Evolutionary conservation across 2,888 invertebrate species (phyloP), one percentile per base, ranked within the genome.

Genomic region (Lycophotia porphyrea): DNA sequence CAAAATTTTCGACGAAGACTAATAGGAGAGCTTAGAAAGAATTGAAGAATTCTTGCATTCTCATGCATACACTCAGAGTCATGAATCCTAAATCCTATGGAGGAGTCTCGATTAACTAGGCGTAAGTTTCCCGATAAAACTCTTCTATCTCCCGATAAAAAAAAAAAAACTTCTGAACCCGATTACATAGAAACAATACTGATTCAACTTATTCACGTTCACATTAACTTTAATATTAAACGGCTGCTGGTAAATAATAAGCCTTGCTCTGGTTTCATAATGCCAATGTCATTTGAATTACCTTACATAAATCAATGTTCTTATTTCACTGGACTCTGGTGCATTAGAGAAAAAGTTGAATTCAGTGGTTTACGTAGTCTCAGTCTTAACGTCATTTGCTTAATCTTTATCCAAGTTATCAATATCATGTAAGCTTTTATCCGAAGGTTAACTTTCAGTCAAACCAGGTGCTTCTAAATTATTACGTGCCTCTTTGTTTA

Each of bases 221-320:
- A 91, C 90, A 90, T 69, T 89, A 88, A 82, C 85, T 82, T 87
- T 87, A 88, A 63, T 77, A 80, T 74, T 68, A 78, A 80, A 72
- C 69, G 74, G 63, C 72, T 66, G 77, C 80, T 90, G 88, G 78
- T 86, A 90, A 90, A 89, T 89, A 90, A 90, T 87, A 88, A 91
- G 88, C 92, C 93, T 94, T 91, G 94, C 81, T 93, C 93, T 90
- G 91, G 91, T 92, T 94, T 92, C 93, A 93, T 94, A 93, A 94
- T 92, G 78, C 78, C 75, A 84, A 81, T 85, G 81, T 82, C 72
- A 91, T 93, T 93, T 92, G 89, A 92, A 93, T 93, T 84, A 74
- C 84, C 83, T 88, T 92, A 90, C 92, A 93, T 94, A 93, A 89
- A 93, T 93, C 69, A 49, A 78, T 87, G 66, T 47, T 80, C 31